Evolutionary conservation across 2,113 vertebrate genomes (phyloP), one percentile per base, ranked within the genome.

Genomic region (Pygoscelis antarcticus): DNA sequence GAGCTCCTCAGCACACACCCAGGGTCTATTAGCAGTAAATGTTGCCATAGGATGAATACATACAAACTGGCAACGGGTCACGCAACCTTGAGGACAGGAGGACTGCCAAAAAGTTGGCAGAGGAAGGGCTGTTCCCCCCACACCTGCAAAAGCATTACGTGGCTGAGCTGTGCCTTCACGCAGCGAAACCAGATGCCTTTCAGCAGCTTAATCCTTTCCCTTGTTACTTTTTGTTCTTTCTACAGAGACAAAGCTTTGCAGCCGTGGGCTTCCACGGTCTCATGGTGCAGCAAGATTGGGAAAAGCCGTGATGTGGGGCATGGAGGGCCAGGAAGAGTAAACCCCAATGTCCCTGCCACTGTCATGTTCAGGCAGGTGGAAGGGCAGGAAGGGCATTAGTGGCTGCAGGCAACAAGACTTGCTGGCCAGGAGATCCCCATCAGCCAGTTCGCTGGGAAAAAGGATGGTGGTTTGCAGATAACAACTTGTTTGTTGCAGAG

Each of bases 51-150:
- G 19, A 81, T 20, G 66, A 90, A 81, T 36, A 47, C 11, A 68
- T 23, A 61, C 91, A 72, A 93, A 6, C n/a, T 61, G 52, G 52
- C 19, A 62, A 78, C 0, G 6, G 38, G 34, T 83, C 47, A 65
- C 0, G 0, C 17, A 22, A 5, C n/a, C 54, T 29, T 74, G 71
- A 90, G n/a, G 42, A 54, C 0, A 1, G 8, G 6, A 12, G 8
- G 2, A 4, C 34, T 76, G 52, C 29, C 66, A 79, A 36, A 75
- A 80, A 3, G 0, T 17, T 61, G 57, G 70, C 57, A 82, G 57
- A 83, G 36, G 27, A 85, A 61, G 34, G 5, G 7, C 38, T 80
- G 64, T 9, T 77, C 16, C 49, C n/a, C 40, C 8, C 17, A 18
- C 32, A 69, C 36, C 55, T 78, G 76, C 32, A 77, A 62, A n/a